phyloP scores from a whole-genome alignment of 2,113 vertebrate species.

The Ptilorrhoa leucosticta region DNA sequence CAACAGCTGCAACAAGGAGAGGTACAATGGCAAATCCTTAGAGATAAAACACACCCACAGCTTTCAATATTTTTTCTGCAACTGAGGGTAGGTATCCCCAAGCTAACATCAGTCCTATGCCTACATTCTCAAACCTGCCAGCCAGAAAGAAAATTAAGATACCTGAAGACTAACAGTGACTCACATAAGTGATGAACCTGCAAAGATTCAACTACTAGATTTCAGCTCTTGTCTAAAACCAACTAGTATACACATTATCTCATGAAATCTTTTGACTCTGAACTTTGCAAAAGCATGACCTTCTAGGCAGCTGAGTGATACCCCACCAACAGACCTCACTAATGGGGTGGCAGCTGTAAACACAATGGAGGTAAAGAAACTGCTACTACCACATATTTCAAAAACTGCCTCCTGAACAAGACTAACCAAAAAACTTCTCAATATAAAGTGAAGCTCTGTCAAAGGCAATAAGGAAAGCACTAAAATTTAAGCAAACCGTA shows the following conservation, averaged over 20 bases:
- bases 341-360: not conserved
- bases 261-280: not conserved
- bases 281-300: not conserved
- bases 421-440: not conserved
- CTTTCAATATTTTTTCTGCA: not conserved
- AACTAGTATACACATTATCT: fast-evolving
- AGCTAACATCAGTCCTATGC: not conserved
- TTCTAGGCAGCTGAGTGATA: not conserved
- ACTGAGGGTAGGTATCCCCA: not conserved
- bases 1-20: not conserved
- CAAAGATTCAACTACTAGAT: not conserved
- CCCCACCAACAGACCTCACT: not conserved
- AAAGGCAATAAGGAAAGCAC: not conserved
- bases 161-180: not conserved
- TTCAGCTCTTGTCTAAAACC: not conserved
- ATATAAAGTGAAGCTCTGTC: not conserved
- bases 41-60: not conserved
- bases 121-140: not conserved
- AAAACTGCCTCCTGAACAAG: not conserved
- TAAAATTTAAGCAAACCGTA: not conserved
- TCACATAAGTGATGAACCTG: not conserved
- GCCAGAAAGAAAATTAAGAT: not conserved
- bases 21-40: not conserved
- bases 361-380: not conserved
- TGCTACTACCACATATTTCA: not conserved